Evolutionary conservation across 2,113 vertebrate genomes (phyloP), one percentile per base, ranked within the genome.

Genomic region (Epinephelus cyanopodus): DNA sequence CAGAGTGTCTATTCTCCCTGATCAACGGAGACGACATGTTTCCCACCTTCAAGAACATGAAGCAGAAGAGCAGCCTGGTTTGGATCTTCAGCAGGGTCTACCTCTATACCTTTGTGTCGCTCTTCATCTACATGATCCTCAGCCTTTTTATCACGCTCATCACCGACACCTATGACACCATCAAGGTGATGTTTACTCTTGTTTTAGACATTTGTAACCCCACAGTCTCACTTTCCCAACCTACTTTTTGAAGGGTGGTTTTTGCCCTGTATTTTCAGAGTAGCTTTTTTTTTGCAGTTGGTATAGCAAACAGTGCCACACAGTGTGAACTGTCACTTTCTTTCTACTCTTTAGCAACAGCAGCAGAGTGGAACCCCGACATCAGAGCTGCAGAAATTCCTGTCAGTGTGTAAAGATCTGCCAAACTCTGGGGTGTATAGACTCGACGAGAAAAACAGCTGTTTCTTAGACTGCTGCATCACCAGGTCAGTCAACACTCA

Each of bases 1-100:
- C 97, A 0, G 98, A 99, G 93, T 98, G 97, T 84, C 96, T 99
- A 74, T 99, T 99, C 88, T 99, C 98, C 0, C 66, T 99, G 84
- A 97, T 99, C 91, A 99, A 99, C 61, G 98, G 98, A 87, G 98
- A 99, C 3, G 97, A 99, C 80, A 99, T 99, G 97, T 99, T 96
- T 80, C 93, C 96, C 82, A 99, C 98, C 13, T 99, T 99, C 84
- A 97, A 96, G 83, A 86, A 96, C 91, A 99, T 99, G 97, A 95
- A 96, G 84, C 95, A 97, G 82, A 98, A 99, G 90, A 98, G 96
- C 86, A 96, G 95, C 77, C 87, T 98, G 95, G 97, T 99, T 76
- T 99, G 98, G 98, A 19, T 97, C 1, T 99, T 98, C 90, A 99
- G 98, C 92, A 95, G 97, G 12, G 87, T 98, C 65, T 99, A 99